A percentile compares a stretch with the other conserved stretches of the same genome.
Conservation (phyloP, 2,113 vertebrate genomes). For the Tringa solitaria region DNA sequence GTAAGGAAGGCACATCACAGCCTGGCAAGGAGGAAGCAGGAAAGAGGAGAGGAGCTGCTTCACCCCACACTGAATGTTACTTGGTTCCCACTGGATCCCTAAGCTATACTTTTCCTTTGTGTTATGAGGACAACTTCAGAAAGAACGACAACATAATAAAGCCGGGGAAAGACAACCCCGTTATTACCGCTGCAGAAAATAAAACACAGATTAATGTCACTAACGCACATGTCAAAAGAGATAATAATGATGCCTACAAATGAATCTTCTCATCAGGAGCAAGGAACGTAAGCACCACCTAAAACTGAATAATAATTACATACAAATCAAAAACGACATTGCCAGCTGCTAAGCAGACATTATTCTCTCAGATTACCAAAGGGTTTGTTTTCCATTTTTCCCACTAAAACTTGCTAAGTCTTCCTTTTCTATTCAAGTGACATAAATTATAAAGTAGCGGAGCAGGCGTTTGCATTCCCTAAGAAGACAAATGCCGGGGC, state of each 20-base stretch:
- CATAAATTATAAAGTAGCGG: conserved; percentile 72
- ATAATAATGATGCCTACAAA: conserved; percentile 75
- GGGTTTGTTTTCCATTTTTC: conserved; percentile 71
- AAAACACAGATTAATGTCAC: conserved; percentile 77
- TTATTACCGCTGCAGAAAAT: conserved; percentile 75
- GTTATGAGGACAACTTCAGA: conserved; percentile 45
- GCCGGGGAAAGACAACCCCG: conserved; percentile 67
- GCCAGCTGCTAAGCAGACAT: conserved; percentile 71
- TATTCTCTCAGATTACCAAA: conserved; percentile 64
- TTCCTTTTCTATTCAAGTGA: conserved; percentile 69
- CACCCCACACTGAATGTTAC: conserved; percentile 34
- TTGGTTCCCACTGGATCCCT: conserved; percentile 36
- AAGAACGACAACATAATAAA: conserved; percentile 73
- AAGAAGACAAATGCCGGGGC: conserved; percentile 39
- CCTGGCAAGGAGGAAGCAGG: conserved; percentile 22
- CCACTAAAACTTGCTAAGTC: conserved; percentile 63
- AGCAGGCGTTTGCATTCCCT: conserved; percentile 33
- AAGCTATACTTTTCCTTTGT: conserved; percentile 63
- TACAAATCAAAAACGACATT: conserved; percentile 70
- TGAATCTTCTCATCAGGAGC: conserved; percentile 70
- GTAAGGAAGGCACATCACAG: neutral
- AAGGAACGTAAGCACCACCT: conserved; percentile 67
- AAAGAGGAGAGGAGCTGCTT: conserved; percentile 39
- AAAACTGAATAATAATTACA: conserved; percentile 75
- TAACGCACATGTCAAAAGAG: conserved; percentile 67